These are phyloP conservation scores for Montipora sp. DNA, from an alignment of 64 coral and sea anemone genomes.

Conservation along the genomic window DNA sequence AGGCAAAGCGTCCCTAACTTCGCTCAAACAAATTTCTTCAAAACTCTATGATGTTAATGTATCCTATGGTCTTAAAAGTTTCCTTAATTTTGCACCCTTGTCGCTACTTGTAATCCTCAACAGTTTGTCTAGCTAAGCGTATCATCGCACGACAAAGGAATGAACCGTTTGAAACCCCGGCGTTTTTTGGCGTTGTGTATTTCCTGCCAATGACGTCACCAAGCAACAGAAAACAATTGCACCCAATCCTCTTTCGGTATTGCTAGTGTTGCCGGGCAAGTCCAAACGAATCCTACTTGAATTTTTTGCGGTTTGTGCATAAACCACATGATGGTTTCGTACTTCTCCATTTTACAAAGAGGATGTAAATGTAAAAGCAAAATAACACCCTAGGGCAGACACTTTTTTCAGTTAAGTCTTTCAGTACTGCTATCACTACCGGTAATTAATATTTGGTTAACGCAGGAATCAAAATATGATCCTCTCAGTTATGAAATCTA, in stretches of 20 bases:
- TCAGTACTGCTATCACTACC: too few species aligned
- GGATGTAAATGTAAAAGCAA: background rate
- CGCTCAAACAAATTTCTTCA: too few species aligned
- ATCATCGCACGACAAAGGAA: background rate
- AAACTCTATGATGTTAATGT: background rate
- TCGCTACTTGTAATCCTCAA: too few species aligned
- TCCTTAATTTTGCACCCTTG: background rate
- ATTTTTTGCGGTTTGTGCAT: background rate
- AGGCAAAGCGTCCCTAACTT: too few species aligned
- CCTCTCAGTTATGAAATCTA: too few species aligned
- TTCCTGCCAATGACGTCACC: constrained; percentile 39
- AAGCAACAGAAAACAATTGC: constrained; percentile 15
- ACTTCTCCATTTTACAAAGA: too few species aligned
- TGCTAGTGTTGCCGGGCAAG: background rate
- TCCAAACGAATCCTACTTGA: constrained; percentile 22
- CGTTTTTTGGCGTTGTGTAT: background rate
- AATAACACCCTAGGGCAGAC: too few species aligned
- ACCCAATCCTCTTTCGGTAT: constrained; percentile 32
- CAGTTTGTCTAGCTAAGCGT: too few species aligned
- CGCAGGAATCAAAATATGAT: too few species aligned
- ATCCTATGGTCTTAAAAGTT: background rate
- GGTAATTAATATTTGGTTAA: too few species aligned
- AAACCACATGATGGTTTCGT: background rate
- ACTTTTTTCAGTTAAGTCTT: too few species aligned
- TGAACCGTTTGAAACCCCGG: constrained; percentile 6